These are phyloP conservation scores for Zaprionus capensis DNA, from an alignment of 1,140 invertebrate species.

Conservation along the genomic window DNA sequence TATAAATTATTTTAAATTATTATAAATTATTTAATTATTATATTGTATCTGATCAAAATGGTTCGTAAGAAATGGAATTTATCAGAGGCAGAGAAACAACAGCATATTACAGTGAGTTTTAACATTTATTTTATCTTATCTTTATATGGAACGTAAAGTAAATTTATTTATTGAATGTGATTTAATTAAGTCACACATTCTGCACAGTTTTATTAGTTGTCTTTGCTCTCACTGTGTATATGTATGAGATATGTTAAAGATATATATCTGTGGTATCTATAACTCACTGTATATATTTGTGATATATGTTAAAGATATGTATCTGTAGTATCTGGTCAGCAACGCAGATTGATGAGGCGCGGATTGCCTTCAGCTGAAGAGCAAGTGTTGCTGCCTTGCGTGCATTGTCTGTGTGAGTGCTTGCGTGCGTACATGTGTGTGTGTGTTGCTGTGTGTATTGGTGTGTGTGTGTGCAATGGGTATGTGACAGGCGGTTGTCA, in stretches of 20 bases:
- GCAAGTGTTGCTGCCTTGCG: background rate
- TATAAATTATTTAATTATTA: no score
- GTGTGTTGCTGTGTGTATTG: background rate
- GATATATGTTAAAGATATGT: background rate
- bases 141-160: no score
- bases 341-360: background rate
- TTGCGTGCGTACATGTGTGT: background rate
- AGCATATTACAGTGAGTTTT: no score
- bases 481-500: conserved; percentile 70
- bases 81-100: no score
- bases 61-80: no score
- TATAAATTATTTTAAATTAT: no score
- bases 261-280: background rate
- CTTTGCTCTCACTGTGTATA: no score
- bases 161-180: no score
- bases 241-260: background rate
- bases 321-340: background rate
- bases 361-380: conserved; percentile 3
- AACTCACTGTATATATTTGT: background rate
- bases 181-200: no score
- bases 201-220: no score
- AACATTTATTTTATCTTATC: no score
- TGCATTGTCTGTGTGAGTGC: conserved; percentile 14
- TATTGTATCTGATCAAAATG: no score
- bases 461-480: conserved; percentile 26